phyloP scores from a whole-genome alignment of 2,113 vertebrate genomes.

The Gorsachius goisagi region DNA sequence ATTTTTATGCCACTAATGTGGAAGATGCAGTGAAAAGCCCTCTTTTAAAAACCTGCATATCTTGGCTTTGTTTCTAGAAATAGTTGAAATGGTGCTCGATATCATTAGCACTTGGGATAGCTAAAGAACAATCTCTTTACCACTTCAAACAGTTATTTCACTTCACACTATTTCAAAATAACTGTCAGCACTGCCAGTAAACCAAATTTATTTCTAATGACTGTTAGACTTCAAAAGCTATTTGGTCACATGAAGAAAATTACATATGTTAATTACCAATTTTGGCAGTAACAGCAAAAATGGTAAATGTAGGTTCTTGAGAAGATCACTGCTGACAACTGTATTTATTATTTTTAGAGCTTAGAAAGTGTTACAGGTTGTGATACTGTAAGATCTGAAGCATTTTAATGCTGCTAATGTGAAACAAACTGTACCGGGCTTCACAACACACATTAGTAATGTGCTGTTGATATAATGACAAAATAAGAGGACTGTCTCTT shows the following conservation, averaged over 20 bases:
- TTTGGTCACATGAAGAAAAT: slow-evolving; percentile 31
- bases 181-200: slow-evolving; percentile 7
- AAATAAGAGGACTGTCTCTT: neutral
- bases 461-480: neutral
- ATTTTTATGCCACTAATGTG: neutral
- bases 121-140: neutral
- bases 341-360: neutral
- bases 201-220: slow-evolving; percentile 23
- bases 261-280: neutral
- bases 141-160: slow-evolving; percentile 10
- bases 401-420: neutral
- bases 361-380: neutral
- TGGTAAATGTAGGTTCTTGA: neutral
- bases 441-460: neutral
- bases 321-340: neutral
- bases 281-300: slow-evolving; percentile 16
- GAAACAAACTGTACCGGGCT: neutral
- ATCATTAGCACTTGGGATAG: neutral
- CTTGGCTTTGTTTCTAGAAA: neutral
- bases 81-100: neutral
- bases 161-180: slow-evolving; percentile 3
- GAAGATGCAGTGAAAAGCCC: neutral
- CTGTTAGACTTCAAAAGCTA: slow-evolving; percentile 1
- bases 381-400: neutral
- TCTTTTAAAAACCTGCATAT: neutral